Evolutionary conservation across 2,888 invertebrate species (phyloP).

Genomic region (Megalurothrips usitatus): DNA sequence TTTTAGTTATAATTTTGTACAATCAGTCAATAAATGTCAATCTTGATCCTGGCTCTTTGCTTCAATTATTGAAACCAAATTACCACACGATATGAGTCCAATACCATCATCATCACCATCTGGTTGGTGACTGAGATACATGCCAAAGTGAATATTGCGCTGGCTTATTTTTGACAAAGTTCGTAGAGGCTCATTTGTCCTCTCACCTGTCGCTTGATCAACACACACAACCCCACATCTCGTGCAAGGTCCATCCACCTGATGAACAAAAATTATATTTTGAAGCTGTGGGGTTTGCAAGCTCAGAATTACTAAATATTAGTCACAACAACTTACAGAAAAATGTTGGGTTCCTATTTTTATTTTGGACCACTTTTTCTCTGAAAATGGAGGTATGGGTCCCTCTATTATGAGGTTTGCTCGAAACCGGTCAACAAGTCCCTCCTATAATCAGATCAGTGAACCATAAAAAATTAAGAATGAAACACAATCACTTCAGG

Average conservation of each 20-base stretch:
- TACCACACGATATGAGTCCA: not conserved
- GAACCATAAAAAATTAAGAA: constrained; percentile 27
- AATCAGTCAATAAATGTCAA: not conserved
- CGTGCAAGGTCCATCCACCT: constrained; percentile 76
- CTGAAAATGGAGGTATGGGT: constrained; percentile 66
- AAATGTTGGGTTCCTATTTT: constrained; percentile 62
- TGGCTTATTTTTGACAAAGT: constrained; percentile 68
- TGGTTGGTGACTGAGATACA: constrained; percentile 55
- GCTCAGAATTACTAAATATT: not conserved
- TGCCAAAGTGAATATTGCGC: constrained; percentile 76
- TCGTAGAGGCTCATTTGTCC: constrained; percentile 70
- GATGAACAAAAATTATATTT: constrained; percentile 35
- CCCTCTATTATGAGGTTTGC: constrained; percentile 84
- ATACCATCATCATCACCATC: constrained; percentile 15
- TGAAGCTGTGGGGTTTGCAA: constrained; percentile 11
- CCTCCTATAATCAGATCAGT: constrained; percentile 45
- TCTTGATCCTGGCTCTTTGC: not conserved
- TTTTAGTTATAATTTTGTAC: no score
- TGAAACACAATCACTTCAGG: no score
- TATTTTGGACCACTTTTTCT: constrained; percentile 65
- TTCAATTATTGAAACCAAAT: not conserved
- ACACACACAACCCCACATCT: constrained; percentile 96
- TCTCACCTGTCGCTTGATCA: constrained; percentile 77
- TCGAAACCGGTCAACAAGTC: constrained; percentile 74
- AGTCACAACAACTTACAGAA: constrained; percentile 51